A percentile compares a stretch with the other conserved stretches of the same genome.
These are phyloP conservation scores for Albula glossodonta DNA, from an alignment of 2,113 vertebrate species.

Conservation along the genomic window DNA sequence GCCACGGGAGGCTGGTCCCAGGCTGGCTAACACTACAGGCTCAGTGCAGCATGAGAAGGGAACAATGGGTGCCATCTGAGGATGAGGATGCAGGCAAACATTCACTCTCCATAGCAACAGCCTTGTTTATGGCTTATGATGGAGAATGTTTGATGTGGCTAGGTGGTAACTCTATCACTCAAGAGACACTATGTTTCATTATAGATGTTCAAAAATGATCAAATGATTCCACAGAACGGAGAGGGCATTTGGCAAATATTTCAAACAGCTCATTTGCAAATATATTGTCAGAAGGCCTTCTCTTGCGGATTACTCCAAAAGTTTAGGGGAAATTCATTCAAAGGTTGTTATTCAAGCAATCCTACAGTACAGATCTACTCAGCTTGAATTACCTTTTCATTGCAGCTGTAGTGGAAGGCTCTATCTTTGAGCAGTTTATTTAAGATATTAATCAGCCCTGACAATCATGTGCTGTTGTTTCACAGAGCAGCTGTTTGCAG, in stretches of 20 bases:
- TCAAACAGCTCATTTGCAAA: constrained; percentile 39
- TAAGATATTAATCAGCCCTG: constrained; percentile 5
- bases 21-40: neutral
- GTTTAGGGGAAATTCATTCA: neutral
- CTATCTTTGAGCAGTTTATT: neutral
- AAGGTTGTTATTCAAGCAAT: neutral
- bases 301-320: neutral
- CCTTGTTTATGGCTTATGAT: constrained; percentile 14
- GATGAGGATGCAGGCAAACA: constrained; percentile 7
- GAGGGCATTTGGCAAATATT: constrained; percentile 39
- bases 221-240: constrained; percentile 42
- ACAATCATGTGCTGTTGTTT: neutral
- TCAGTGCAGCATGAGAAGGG: constrained; percentile 1
- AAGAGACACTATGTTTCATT: constrained; percentile 3
- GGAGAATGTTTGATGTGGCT: neutral
- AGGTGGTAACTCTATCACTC: neutral
- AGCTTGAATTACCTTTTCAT: neutral
- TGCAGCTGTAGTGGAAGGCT: neutral
- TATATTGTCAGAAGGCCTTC: constrained; percentile 32
- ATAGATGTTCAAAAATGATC: constrained; percentile 24
- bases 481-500: neutral
- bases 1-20: constrained; percentile 3
- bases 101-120: constrained; percentile 10
- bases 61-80: constrained; percentile 27
- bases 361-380: neutral